These are phyloP conservation scores for Dreissena rostriformis DNA, from an alignment of 1,140 invertebrate genomes.

Conservation along the genomic window DNA sequence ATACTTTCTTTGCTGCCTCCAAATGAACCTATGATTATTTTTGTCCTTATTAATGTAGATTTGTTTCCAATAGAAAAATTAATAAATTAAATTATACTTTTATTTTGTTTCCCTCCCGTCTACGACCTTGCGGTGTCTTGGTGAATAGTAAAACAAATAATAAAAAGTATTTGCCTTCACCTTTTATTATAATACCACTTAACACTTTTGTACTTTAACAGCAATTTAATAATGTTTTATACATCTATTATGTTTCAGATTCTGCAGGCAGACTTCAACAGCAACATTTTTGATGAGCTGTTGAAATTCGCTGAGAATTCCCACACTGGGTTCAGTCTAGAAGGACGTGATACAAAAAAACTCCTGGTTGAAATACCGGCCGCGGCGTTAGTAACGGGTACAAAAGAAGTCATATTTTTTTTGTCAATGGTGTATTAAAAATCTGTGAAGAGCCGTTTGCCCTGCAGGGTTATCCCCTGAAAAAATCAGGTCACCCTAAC, in stretches of 20 bases:
- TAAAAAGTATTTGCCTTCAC: not conserved
- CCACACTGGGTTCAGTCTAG: constrained; percentile 55
- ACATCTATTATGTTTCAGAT: constrained; percentile 62
- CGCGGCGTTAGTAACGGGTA: constrained; percentile 78
- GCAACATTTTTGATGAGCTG: constrained; percentile 77
- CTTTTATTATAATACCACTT: not conserved
- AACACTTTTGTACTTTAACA: not conserved
- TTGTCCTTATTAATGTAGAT: too few species aligned
- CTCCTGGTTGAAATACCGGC: constrained; percentile 73
- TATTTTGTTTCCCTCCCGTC: not conserved
- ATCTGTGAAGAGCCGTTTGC: not conserved
- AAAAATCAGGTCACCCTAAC: not conserved
- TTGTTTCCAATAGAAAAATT: not conserved
- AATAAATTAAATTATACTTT: not conserved
- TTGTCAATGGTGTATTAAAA: not conserved
- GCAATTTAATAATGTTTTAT: not conserved
- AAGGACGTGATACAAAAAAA: constrained; percentile 1
- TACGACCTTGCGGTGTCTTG: not conserved
- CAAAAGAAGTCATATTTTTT: not conserved
- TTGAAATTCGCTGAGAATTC: constrained; percentile 66
- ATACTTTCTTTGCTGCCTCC: too few species aligned
- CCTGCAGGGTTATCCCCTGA: not conserved
- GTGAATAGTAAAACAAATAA: not conserved
- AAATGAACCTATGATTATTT: too few species aligned
- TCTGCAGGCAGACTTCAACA: constrained; percentile 73